Evolutionary conservation across 2,888 invertebrate genomes (phyloP).

Genomic region (Rotaria macrura): DNA sequence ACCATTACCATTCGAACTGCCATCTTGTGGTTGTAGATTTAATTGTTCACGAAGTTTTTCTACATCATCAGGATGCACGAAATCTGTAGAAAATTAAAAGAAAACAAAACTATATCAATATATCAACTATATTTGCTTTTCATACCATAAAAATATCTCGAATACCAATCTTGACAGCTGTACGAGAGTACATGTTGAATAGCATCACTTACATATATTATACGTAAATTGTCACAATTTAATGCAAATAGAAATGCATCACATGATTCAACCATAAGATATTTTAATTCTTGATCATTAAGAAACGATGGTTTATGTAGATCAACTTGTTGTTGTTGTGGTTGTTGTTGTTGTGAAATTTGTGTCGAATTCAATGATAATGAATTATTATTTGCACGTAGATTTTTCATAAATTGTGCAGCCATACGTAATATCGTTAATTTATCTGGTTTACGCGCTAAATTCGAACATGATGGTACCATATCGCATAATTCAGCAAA

Average conservation of each 20-base stretch:
- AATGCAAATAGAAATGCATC: constrained; percentile 94
- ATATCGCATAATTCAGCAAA: constrained; percentile 98
- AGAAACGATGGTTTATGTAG: constrained; percentile 92
- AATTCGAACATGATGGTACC: constrained; percentile 95
- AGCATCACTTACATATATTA: constrained; percentile 96
- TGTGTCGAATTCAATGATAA: not conserved
- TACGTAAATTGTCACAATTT: constrained; percentile 87
- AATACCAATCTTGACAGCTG: constrained; percentile 25
- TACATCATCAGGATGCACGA: constrained; percentile 92
- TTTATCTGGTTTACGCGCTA: constrained; percentile 96
- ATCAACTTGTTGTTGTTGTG: constrained; percentile 7
- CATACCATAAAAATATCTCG: constrained; percentile 58
- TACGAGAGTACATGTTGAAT: constrained; percentile 70
- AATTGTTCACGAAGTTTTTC: constrained; percentile 88
- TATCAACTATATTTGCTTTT: too few species aligned
- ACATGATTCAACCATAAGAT: constrained; percentile 93
- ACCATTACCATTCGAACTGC: not conserved
- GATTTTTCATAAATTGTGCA: constrained; percentile 95
- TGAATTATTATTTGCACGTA: constrained; percentile 45
- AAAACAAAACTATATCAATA: too few species aligned
- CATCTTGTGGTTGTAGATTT: constrained; percentile 23
- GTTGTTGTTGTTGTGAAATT: not conserved
- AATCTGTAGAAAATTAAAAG: constrained; percentile 77
- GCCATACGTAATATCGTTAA: constrained; percentile 97
- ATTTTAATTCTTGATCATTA: constrained; percentile 95